These are phyloP conservation scores for Rhopalosiphum nymphaeae DNA, from an alignment of 2,888 invertebrate genomes.

Conservation along the genomic window DNA sequence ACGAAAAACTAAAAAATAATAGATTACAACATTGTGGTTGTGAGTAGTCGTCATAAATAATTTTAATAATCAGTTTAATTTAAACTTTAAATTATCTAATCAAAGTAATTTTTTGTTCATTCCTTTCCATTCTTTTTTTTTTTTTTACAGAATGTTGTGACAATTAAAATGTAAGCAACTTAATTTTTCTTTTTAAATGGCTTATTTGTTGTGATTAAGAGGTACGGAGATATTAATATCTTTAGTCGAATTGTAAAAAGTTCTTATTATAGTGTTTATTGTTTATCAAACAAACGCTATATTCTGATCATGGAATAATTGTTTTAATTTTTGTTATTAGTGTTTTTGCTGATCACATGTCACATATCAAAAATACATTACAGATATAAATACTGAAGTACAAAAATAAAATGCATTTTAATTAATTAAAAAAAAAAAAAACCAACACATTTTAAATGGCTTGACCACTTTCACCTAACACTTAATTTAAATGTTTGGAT, in stretches of 20 bases:
- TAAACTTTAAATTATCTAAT: not conserved
- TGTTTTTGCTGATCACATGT: not conserved
- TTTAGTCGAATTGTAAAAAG: not conserved
- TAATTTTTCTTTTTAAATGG: not conserved
- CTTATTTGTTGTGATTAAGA: not conserved
- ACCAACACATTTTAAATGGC: not conserved
- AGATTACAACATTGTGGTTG: not conserved
- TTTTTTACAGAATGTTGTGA: not conserved
- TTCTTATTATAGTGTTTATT: not conserved
- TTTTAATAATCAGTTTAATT: not conserved
- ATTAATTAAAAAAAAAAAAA: not conserved
- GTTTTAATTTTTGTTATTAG: not conserved
- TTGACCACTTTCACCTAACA: not conserved
- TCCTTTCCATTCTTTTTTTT: not conserved
- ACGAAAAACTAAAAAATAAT: not conserved
- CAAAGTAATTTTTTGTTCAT: not conserved
- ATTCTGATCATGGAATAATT: not conserved
- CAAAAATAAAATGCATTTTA: not conserved
- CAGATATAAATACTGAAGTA: not conserved
- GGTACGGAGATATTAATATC: not conserved
- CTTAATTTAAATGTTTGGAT: not conserved
- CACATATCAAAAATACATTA: not conserved
- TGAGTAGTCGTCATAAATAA: too few species aligned
- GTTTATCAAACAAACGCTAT: not conserved
- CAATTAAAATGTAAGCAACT: not conserved